phyloP scores from a whole-genome alignment of 2,888 invertebrate genomes.

The Hetaerina titia region DNA sequence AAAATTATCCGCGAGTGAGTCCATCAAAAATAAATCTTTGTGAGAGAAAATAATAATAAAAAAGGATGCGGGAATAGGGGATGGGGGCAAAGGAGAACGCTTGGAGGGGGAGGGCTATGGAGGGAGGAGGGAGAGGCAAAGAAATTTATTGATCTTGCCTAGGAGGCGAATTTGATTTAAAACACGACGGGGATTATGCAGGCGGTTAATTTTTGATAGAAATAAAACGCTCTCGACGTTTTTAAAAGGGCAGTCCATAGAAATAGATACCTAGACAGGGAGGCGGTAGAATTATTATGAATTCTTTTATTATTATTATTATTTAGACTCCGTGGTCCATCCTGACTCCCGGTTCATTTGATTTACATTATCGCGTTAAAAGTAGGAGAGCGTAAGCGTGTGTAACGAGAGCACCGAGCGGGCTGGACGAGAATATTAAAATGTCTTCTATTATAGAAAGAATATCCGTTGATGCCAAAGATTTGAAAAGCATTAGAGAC shows the following conservation, averaged over 20 bases:
- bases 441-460: neutral
- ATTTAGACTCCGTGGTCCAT: neutral
- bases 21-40: constrained; percentile 56
- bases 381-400: neutral
- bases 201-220: constrained; percentile 48
- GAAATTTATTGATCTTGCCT: constrained; percentile 64
- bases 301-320: neutral
- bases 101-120: neutral
- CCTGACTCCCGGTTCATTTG: neutral
- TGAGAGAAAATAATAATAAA: neutral
- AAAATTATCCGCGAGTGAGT: constrained; percentile 62
- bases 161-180: constrained; percentile 59
- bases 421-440: neutral
- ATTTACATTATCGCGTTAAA: neutral
- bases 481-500: neutral
- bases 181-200: constrained; percentile 39
- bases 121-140: neutral
- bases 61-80: neutral
- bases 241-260: constrained; percentile 14
- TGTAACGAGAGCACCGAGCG: neutral
- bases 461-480: neutral
- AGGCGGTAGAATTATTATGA: neutral
- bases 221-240: constrained; percentile 26
- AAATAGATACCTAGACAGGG: neutral
- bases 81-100: neutral